Conservation (phyloP, 1,140 invertebrate species). For the Orius insidiosus region DNA sequence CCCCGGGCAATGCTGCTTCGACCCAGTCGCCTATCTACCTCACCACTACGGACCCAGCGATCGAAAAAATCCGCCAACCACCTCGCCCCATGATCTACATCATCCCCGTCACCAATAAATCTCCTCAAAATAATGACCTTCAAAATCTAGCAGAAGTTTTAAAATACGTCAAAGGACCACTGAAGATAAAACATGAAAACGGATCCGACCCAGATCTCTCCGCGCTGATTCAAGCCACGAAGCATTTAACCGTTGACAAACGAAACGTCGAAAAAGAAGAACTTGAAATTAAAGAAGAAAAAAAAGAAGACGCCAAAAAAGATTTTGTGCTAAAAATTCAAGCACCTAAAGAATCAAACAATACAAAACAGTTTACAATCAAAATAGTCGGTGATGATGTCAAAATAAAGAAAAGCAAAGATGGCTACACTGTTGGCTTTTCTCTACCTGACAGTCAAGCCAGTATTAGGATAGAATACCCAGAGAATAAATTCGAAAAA, state of each 20-base stretch:
- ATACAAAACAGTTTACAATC: constrained; percentile 8
- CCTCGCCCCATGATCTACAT: constrained; percentile 12
- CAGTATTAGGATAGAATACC: constrained; percentile 11
- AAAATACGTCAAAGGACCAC: constrained; percentile 1
- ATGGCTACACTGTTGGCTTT: constrained; percentile 9
- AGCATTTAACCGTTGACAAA: constrained; percentile 8
- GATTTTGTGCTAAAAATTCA: constrained; percentile 6
- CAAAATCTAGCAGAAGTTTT: constrained; percentile 4
- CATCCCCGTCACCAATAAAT: constrained; percentile 10
- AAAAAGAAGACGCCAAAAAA: not conserved
- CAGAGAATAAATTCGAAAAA: constrained; percentile 6
- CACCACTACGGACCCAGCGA: not conserved
- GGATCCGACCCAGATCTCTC: constrained; percentile 3
- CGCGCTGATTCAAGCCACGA: constrained; percentile 4
- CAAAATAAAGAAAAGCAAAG: constrained; percentile 10
- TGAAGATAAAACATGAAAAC: constrained; percentile 6
- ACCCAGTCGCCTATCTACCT: not conserved
- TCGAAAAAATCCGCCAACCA: constrained; percentile 5
- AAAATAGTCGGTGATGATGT: constrained; percentile 12
- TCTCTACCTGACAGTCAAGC: constrained; percentile 6
- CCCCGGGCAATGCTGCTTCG: not conserved
- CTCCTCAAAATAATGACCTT: constrained; percentile 2
- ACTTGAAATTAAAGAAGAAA: not conserved
- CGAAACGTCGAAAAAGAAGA: constrained; percentile 5
- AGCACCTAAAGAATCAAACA: constrained; percentile 7